Percentiles rank a stretch among this genome's conserved stretches.
Conservation (phyloP, 2,888 invertebrate genomes). For the Neocrepidodera transversa region DNA sequence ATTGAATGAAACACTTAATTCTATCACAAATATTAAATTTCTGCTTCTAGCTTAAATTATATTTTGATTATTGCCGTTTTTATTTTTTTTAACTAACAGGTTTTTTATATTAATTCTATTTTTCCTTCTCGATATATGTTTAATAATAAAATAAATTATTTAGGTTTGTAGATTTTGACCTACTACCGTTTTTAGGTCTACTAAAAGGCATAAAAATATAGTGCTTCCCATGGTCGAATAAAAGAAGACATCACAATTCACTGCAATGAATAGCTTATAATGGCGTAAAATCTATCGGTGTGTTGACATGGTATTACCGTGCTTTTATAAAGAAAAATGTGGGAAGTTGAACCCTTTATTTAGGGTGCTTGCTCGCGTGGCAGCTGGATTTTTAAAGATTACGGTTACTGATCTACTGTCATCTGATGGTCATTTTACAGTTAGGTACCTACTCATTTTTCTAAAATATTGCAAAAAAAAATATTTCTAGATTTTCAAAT, state of each 20-base stretch:
- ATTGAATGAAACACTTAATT: no score
- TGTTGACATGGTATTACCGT: slow-evolving; percentile 52
- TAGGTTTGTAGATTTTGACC: no score
- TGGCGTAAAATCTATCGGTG: slow-evolving; percentile 33
- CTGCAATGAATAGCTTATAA: slow-evolving; percentile 21
- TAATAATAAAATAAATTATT: no score
- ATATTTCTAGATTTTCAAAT: no score
- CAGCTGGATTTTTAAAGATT: slow-evolving; percentile 49
- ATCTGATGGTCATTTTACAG: slow-evolving; percentile 45
- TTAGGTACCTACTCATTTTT: no score
- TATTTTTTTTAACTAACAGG: no score
- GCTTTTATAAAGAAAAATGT: slow-evolving; percentile 48
- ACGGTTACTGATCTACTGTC: slow-evolving; percentile 29
- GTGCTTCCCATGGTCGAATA: slow-evolving; percentile 23
- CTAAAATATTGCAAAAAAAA: no score
- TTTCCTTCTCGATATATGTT: no score
- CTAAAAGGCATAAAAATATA: slow-evolving; percentile 20
- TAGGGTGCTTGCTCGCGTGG: slow-evolving; percentile 51
- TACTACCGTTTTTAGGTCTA: neutral
- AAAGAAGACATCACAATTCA: slow-evolving; percentile 32
- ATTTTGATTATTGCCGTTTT: no score
- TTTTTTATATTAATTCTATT: no score
- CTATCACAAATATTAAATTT: no score
- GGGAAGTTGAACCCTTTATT: slow-evolving; percentile 36
- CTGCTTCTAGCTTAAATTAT: no score